A percentile compares a stretch with the other conserved stretches of the same genome.
phyloP scores from a whole-genome alignment of 2,113 vertebrate genomes.

The Petrocephalus microphthalmus region DNA sequence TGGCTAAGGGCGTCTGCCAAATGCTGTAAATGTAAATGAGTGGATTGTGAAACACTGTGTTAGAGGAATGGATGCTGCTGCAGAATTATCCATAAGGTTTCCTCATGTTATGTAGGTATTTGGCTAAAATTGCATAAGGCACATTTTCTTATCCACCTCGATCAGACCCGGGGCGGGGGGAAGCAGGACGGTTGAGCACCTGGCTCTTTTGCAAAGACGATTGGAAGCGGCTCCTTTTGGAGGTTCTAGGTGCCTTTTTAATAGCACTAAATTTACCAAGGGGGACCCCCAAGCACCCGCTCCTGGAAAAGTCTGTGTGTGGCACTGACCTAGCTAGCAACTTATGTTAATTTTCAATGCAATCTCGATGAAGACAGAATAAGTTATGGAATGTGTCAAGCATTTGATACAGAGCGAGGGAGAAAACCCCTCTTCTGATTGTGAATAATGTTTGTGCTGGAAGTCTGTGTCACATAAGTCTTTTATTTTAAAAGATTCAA shows the following conservation, averaged over 20 bases:
- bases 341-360: not conserved
- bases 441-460: not conserved
- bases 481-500: not conserved
- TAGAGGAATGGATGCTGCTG: conserved; percentile 22
- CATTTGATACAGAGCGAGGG: not conserved
- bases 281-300: not conserved
- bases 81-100: not conserved
- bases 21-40: too few relatives aligned
- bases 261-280: not conserved
- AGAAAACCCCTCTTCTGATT: not conserved
- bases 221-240: not conserved
- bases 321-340: not conserved
- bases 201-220: not conserved
- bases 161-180: not conserved
- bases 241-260: not conserved
- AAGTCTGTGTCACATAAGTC: not conserved
- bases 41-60: not conserved
- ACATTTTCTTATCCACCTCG: not conserved
- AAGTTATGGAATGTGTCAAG: not conserved
- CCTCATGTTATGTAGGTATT: not conserved
- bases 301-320: not conserved
- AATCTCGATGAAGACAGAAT: not conserved
- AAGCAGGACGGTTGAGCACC: too few relatives aligned
- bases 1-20: too few relatives aligned
- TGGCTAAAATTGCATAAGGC: not conserved